phyloP scores from a whole-genome alignment of 1,140 invertebrate genomes.

The Drosophila pandora region DNA sequence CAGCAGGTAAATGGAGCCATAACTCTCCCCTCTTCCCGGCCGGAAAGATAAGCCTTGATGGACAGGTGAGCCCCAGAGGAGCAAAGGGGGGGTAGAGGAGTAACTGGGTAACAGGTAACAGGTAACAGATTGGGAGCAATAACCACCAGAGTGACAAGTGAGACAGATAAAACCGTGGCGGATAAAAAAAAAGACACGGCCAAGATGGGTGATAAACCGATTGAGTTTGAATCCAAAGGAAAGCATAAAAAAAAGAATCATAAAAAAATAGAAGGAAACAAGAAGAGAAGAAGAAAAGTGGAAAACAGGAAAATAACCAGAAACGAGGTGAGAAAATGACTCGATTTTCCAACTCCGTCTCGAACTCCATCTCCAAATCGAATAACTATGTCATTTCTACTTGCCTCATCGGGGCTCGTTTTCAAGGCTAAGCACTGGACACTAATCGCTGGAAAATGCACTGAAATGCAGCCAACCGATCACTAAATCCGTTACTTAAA shows the following conservation, averaged over 20 bases:
- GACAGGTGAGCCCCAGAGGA: constrained; percentile 11
- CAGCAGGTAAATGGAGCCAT: constrained; percentile 16
- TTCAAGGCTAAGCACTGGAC: constrained; percentile 36
- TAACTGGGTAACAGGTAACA: background rate
- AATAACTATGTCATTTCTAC: constrained; percentile 25
- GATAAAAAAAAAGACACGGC: constrained; percentile 40
- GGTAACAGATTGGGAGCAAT: constrained; percentile 22
- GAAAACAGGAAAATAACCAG: background rate
- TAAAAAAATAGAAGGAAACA: background rate
- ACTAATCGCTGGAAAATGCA: background rate
- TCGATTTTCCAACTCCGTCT: constrained; percentile 6
- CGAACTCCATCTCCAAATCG: constrained; percentile 35
- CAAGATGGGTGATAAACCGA: constrained; percentile 23
- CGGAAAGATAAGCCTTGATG: constrained; percentile 36
- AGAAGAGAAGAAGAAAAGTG: background rate
- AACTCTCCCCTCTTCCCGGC: background rate
- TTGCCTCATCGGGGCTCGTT: constrained; percentile 4
- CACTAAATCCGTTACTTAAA: constrained; percentile 37
- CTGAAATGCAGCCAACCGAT: constrained; percentile 29
- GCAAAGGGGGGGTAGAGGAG: background rate
- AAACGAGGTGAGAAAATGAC: constrained; percentile 55
- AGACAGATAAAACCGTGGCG: constrained; percentile 35
- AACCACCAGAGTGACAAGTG: constrained; percentile 40
- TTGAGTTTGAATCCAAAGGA: background rate
- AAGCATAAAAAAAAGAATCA: background rate